Base-by-base conservation (phyloP, 2,113 vertebrate species). In the Psilopsiagon aurifrons region DNA sequence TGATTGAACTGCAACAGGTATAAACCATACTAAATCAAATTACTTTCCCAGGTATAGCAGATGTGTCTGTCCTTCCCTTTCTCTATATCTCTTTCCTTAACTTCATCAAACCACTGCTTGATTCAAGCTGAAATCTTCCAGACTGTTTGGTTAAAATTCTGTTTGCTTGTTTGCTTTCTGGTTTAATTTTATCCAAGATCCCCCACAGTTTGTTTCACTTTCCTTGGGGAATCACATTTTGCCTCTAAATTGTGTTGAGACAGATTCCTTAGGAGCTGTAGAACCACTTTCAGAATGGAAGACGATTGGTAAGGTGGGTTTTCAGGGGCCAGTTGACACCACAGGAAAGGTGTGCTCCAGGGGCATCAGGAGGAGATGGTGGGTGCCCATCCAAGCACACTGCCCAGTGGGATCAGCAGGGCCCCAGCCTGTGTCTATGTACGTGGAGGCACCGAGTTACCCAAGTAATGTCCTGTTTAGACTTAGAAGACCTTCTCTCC, bases 361-460 rank as follows among this genome's bases (percentile, higher is more conserved):
- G n/a, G 23, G 11, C 76, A 39, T 23, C 24, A 14, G 49, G 35
- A 73, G 35, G 35, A 71, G 37, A 9, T 0, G 7, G 11, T 3
- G 23, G 20, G 17, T 85, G 75, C 25, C 49, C 33, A 13, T 17
- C 41, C 7, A 3, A 62, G 51, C 55, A n/a, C 0, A 1, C 47
- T 75, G 59, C 43, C 63, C 6, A 1, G 11, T 0, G 0, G 86
- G 47, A 57, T 28, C 4, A 2, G 47, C 74, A 74, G 39, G 82
- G 66, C 70, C 74, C 13, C 39, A 39, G 14, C 37, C 59, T 16
- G 37, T 10, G 17, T 5, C 47, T 11, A 2, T 23, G 28, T 17
- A 2, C 33, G 64, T 1, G 0, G 2, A 12, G 51, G 39, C 18
- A 13, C 28, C 0, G 6, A 57, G 5, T 24, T 39, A 44, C 62